Conservation (phyloP, 2,888 invertebrate species). For the Siphlonurus alternatus region DNA sequence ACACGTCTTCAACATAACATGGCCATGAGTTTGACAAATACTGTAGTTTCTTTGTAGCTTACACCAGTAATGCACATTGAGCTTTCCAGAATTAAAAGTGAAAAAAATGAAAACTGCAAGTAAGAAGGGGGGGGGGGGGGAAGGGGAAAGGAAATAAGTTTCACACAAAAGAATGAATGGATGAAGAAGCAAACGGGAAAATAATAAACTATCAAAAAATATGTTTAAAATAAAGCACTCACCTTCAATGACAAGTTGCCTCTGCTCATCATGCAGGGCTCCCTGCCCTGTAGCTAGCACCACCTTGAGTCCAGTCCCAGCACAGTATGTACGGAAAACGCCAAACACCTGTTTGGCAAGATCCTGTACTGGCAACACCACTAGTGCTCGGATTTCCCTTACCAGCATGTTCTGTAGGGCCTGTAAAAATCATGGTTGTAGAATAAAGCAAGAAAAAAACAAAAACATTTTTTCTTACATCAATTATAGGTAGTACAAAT, state of each 20-base stretch:
- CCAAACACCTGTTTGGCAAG: constrained; percentile 76
- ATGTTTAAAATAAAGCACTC: constrained; percentile 24
- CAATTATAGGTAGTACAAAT: constrained; percentile 81
- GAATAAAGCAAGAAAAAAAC: constrained; percentile 4
- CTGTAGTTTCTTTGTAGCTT: neutral
- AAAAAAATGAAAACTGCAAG: too few relatives aligned
- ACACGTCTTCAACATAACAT: constrained; percentile 31
- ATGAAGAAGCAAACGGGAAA: neutral
- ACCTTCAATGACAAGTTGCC: constrained; percentile 37
- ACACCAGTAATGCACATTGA: too few relatives aligned
- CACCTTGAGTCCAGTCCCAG: constrained; percentile 49
- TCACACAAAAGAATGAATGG: neutral
- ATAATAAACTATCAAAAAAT: constrained; percentile 7
- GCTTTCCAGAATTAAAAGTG: too few relatives aligned
- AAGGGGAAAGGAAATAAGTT: too few relatives aligned
- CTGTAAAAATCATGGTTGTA: constrained; percentile 22
- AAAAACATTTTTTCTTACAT: constrained; percentile 29
- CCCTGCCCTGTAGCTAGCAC: constrained; percentile 27
- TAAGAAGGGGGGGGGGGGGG: neutral
- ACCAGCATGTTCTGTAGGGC: constrained; percentile 41
- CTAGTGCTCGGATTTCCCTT: constrained; percentile 57
- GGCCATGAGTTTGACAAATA: neutral
- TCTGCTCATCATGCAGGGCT: constrained; percentile 23
- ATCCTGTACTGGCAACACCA: constrained; percentile 87
- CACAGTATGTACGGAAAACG: constrained; percentile 57